Percentiles rank a stretch among this genome's conserved stretches.
phyloP scores from a whole-genome alignment of 1,140 invertebrate genomes.

The Drosophila baimaii region DNA sequence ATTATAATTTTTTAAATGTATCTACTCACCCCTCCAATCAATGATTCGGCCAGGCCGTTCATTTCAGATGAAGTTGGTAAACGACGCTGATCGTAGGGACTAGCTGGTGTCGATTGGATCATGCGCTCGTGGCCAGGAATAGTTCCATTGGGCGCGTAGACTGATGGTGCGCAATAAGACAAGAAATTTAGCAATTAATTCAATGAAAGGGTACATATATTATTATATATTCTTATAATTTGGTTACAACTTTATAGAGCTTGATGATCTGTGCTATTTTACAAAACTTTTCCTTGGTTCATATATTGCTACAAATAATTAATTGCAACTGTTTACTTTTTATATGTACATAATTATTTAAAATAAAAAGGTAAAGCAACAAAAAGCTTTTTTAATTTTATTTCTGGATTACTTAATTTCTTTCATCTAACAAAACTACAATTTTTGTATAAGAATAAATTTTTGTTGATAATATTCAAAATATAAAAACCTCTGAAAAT shows the following conservation, averaged over 20 bases:
- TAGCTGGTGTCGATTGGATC: conserved; percentile 91
- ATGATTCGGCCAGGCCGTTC: conserved; percentile 95
- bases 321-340: neutral
- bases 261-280: conserved; percentile 58
- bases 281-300: neutral
- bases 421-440: neutral
- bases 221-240: conserved; percentile 11
- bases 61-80: conserved; percentile 89
- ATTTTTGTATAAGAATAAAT: too few relatives aligned
- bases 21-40: conserved; percentile 94
- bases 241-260: conserved; percentile 24
- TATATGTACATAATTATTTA: neutral
- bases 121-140: conserved; percentile 87
- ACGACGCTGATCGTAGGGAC: conserved; percentile 88
- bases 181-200: neutral
- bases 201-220: neutral
- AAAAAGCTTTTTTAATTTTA: too few relatives aligned
- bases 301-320: neutral
- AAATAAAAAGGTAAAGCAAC: too few relatives aligned
- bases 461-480: too few relatives aligned
- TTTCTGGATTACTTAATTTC: neutral
- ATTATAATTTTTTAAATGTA: too few relatives aligned
- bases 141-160: conserved; percentile 87
- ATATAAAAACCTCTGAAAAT: too few relatives aligned
- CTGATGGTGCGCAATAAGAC: conserved; percentile 52